Conservation (phyloP, 1,140 invertebrate genomes). For the Apis florea region DNA sequence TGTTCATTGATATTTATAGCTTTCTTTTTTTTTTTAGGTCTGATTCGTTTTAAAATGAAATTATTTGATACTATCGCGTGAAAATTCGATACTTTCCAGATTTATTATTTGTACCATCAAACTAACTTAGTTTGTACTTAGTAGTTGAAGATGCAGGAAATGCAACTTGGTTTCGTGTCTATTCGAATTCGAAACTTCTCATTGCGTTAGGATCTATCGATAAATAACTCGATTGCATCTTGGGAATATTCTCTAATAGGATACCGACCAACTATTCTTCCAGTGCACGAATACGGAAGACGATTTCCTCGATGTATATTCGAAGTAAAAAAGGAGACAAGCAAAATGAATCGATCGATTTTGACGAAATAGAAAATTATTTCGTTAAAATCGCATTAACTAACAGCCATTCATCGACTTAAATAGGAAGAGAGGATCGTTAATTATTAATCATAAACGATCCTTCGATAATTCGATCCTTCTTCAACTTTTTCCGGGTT, state of each 20-base stretch:
- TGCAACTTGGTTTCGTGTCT: neutral
- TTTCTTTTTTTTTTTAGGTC: too few species aligned
- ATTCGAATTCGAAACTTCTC: slow-evolving; percentile 25
- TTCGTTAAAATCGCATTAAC: neutral
- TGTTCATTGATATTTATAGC: too few species aligned
- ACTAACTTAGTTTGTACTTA: neutral
- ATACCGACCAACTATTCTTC: slow-evolving; percentile 2
- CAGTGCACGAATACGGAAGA: neutral
- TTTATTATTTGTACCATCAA: neutral
- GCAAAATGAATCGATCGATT: neutral
- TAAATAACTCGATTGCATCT: slow-evolving; percentile 30
- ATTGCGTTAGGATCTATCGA: slow-evolving; percentile 22
- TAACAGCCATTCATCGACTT: too few species aligned
- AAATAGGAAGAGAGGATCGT: neutral
- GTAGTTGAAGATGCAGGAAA: neutral
- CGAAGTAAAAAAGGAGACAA: too few species aligned
- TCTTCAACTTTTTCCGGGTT: too few species aligned
- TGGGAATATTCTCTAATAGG: neutral
- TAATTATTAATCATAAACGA: neutral
- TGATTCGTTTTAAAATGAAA: too few species aligned
- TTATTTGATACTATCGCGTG: too few species aligned
- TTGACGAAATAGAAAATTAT: neutral
- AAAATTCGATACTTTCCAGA: neutral
- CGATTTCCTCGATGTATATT: neutral
- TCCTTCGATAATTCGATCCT: neutral